phyloP scores from a whole-genome alignment of 30 jellyfish, hydroid and myxozoan species.

The Aurelia sp. region DNA sequence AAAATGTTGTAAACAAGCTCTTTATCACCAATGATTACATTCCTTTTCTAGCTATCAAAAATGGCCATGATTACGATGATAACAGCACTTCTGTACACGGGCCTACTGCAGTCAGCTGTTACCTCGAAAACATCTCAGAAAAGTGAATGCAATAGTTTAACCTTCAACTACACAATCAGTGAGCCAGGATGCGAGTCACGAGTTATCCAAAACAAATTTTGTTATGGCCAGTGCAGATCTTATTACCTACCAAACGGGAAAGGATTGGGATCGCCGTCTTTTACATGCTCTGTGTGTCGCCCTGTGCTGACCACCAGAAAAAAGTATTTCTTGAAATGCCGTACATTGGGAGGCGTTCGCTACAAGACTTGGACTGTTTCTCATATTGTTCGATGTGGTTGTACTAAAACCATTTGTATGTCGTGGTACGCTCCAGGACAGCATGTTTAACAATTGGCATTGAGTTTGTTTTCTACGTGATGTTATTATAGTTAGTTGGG shows the following conservation, averaged over 20 bases:
- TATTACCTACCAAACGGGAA: constrained; percentile 34
- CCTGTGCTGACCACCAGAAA: constrained; percentile 2
- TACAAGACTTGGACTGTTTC: constrained; percentile 17
- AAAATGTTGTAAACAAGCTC: no score
- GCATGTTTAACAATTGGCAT: no score
- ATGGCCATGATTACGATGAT: not conserved
- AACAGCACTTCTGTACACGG: not conserved
- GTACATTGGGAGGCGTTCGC: not conserved
- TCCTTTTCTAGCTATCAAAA: not conserved
- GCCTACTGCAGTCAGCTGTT: not conserved
- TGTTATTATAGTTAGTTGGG: no score
- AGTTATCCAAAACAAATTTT: constrained; percentile 44
- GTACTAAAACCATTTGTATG: constrained; percentile 15
- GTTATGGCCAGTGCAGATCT: constrained; percentile 69
- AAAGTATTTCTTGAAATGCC: constrained; percentile 37
- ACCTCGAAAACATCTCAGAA: no score
- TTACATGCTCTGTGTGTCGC: constrained; percentile 49
- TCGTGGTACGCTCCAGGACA: constrained; percentile 25
- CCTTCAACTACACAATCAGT: constrained; percentile 33
- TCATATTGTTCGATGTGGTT: constrained; percentile 4
- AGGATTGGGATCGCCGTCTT: constrained; percentile 7
- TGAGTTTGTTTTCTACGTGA: no score
- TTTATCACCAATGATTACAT: not conserved
- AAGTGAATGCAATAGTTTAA: constrained; percentile 42
- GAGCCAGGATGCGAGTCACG: constrained; percentile 49